Base-by-base conservation (phyloP, 2,797 vertebrate genomes). In the Sebastes taczanowskii region DNA sequence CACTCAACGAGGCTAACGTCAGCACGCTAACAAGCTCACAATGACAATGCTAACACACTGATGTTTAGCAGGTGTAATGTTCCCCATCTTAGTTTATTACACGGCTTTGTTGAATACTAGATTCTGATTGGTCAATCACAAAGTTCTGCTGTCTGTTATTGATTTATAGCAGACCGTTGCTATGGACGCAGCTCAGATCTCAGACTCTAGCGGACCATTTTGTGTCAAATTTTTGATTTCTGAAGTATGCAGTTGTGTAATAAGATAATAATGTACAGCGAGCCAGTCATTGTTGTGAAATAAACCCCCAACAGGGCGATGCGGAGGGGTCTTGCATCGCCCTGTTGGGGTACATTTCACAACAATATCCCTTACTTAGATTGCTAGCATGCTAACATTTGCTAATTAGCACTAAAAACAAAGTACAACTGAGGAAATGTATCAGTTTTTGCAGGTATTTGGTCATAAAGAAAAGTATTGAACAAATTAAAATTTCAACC, bases 261-360 rank as follows among this genome's bases (percentile, higher is more conserved):
- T 38, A 38, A 38, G 25, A 27, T 27, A 27, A 27, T 27, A 27
- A 38, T 14, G 35, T 38, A 38, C 35, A 38, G 13, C 35, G 0
- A 38, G 35, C 0, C 0, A 5, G 42, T 3, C 14, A 18, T 46
- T 7, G 42, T 46, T 46, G 42, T 46, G 0, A 7, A 16, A 46
- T 46, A 18, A 38, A 14, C 35, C 35, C 35, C 35, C 7, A 29
- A 29, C 27, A 29, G 27, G 27, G 27, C 27, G 27, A 29, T 29
- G 27, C 27, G 27, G 29, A 30, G 29, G 29, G 6, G 29, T 30
- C 6, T 30, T 3, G 34, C 34, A 42, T 42, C 2, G 0, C 38
- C 38, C 38, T 42, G 2, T 16, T 0, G 6, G 38, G 14, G 38
- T 42, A 1, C 3, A 42, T 42, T 42, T 16, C 14, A 42, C 38